phyloP scores from a whole-genome alignment of 2,797 vertebrate genomes.

The Oreochromis grahami region DNA sequence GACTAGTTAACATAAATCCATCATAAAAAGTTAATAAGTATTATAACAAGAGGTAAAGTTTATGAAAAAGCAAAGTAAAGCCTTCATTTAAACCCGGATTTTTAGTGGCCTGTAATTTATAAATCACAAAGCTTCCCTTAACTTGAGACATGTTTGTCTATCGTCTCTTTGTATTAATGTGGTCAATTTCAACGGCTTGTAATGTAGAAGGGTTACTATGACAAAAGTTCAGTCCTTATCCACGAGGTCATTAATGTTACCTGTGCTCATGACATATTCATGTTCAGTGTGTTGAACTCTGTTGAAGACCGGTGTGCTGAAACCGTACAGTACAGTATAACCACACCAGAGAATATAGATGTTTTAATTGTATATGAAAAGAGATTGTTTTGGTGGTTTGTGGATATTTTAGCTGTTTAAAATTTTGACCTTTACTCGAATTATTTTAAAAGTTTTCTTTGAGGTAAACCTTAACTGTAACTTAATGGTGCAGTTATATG shows the following conservation, averaged over 20 bases:
- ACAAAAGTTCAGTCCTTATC: background rate
- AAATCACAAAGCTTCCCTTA: background rate
- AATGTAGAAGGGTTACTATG: background rate
- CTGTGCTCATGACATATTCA: background rate
- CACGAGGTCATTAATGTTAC: background rate
- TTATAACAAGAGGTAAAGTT: background rate
- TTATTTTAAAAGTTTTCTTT: background rate
- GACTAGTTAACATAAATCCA: background rate
- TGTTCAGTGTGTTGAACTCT: background rate
- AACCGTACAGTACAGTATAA: background rate
- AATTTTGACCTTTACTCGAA: rapidly evolving
- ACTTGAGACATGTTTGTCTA: background rate
- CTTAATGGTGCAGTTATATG: background rate
- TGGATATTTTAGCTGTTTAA: background rate
- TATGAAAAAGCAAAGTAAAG: background rate
- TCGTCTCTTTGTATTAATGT: background rate
- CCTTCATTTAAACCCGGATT: rapidly evolving
- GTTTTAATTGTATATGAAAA: background rate
- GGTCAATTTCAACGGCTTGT: background rate
- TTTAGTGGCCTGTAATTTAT: background rate
- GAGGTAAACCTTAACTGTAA: background rate
- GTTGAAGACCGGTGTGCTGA: background rate
- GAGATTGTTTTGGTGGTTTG: background rate
- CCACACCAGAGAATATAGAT: rapidly evolving
- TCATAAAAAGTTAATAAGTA: background rate